phyloP scores from a whole-genome alignment of 2,113 vertebrate species.

The Aegotheles bennettii region DNA sequence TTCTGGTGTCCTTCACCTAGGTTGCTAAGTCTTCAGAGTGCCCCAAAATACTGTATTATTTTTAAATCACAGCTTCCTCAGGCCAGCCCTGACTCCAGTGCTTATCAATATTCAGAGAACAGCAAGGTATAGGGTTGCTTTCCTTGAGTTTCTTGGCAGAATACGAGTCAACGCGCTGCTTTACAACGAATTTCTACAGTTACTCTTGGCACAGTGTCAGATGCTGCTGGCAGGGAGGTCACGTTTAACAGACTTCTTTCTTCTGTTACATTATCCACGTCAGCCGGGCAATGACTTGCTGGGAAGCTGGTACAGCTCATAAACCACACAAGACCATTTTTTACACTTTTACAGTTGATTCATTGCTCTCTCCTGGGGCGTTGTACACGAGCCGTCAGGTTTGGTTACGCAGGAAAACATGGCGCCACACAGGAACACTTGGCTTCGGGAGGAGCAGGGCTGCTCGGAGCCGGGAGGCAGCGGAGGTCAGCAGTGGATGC shows the following conservation, averaged over 20 bases:
- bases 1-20: background rate
- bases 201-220: background rate
- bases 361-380: background rate
- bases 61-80: background rate
- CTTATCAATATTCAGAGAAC: background rate
- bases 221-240: background rate
- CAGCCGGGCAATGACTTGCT: background rate
- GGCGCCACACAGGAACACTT: background rate
- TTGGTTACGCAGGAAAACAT: background rate
- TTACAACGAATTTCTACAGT: background rate
- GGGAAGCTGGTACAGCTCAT: background rate
- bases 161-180: background rate
- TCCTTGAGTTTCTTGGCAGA: background rate
- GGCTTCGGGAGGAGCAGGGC: background rate
- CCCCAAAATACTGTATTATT: background rate
- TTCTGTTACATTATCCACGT: background rate
- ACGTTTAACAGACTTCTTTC: background rate
- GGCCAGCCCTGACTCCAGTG: background rate
- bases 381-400: rapidly evolving
- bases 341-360: background rate
- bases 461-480: background rate
- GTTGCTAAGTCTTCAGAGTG: background rate
- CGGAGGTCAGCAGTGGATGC: background rate
- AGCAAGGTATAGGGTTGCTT: background rate
- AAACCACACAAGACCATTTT: background rate